phyloP scores from a whole-genome alignment of 2,797 vertebrate species.

The Brachymystax lenok region DNA sequence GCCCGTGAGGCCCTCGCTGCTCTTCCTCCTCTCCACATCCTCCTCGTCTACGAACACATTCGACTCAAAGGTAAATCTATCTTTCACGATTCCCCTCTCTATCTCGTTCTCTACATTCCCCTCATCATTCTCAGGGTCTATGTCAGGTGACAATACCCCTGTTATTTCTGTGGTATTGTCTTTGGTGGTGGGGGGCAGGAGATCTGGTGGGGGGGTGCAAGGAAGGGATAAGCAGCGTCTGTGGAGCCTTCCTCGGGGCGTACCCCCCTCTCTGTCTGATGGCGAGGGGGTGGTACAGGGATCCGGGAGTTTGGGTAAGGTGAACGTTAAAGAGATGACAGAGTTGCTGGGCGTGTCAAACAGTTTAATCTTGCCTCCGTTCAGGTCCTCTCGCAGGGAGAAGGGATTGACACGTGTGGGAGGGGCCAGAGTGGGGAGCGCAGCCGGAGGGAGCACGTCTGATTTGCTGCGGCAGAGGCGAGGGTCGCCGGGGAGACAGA shows the following conservation, averaged over 20 bases:
- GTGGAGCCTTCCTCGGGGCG: conserved; percentile 54
- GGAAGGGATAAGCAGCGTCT: conserved; percentile 89
- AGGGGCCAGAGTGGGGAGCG: conserved; percentile 48
- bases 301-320: conserved; percentile 76
- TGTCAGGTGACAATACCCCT: conserved; percentile 5
- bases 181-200: conserved; percentile 63
- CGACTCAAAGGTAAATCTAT: conserved; percentile 16
- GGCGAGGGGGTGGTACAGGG: conserved; percentile 60
- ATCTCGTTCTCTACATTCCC: conserved; percentile 13
- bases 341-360: conserved; percentile 93
- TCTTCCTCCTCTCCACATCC: conserved; percentile 10
- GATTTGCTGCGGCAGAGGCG: conserved; percentile 87
- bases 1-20: neutral
- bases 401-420: conserved; percentile 89
- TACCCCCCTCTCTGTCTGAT: conserved; percentile 58
- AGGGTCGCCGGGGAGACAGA: conserved; percentile 70
- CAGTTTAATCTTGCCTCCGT: conserved; percentile 95
- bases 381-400: conserved; percentile 90
- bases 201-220: conserved; percentile 80
- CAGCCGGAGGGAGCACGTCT: conserved; percentile 75
- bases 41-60: conserved; percentile 11
- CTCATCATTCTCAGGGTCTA: neutral
- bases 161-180: conserved; percentile 11
- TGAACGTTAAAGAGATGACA: conserved; percentile 86
- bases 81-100: neutral